These are phyloP conservation scores for Orthonevra nobilis DNA, from an alignment of 2,888 invertebrate species.

Conservation along the genomic window DNA sequence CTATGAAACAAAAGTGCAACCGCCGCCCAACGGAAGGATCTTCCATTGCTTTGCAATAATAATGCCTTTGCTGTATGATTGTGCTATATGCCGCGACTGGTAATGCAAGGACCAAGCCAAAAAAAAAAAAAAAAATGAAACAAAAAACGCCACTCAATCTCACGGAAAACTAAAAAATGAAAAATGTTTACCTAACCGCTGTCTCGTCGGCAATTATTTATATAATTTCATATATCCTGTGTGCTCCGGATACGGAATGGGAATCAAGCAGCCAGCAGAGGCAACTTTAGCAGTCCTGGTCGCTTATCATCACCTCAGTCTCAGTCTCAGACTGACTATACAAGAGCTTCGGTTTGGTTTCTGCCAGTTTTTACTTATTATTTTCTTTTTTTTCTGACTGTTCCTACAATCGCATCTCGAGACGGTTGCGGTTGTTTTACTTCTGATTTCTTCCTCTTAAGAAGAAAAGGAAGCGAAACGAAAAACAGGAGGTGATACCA, in stretches of 20 bases:
- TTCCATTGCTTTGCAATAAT: slow-evolving; percentile 57
- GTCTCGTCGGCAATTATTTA: slow-evolving; percentile 70
- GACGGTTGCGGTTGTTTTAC: slow-evolving; percentile 60
- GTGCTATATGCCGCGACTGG: slow-evolving; percentile 20
- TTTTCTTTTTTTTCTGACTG: slow-evolving; percentile 11
- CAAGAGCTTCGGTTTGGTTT: too few relatives aligned
- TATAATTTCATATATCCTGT: slow-evolving; percentile 70
- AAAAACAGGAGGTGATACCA: slow-evolving; percentile 12
- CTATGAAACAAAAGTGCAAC: slow-evolving; percentile 53
- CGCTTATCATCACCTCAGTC: slow-evolving; percentile 66
- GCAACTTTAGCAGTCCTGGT: slow-evolving; percentile 29
- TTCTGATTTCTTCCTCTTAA: slow-evolving; percentile 44
- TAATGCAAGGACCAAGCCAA: slow-evolving; percentile 38
- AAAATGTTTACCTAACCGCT: slow-evolving; percentile 69
- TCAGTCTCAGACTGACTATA: too few relatives aligned
- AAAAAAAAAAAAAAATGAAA: slow-evolving; percentile 1
- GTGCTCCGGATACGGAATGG: slow-evolving; percentile 21
- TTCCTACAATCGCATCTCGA: slow-evolving; percentile 59
- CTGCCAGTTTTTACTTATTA: slow-evolving; percentile 8
- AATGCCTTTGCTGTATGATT: slow-evolving; percentile 40
- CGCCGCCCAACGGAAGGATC: slow-evolving; percentile 61
- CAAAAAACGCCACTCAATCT: not conserved
- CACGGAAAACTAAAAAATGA: slow-evolving; percentile 15
- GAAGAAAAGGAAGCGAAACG: slow-evolving; percentile 1
- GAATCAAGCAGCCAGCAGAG: not conserved